Conservation (phyloP, 2,797 vertebrate species). For the Botia kubotai region DNA sequence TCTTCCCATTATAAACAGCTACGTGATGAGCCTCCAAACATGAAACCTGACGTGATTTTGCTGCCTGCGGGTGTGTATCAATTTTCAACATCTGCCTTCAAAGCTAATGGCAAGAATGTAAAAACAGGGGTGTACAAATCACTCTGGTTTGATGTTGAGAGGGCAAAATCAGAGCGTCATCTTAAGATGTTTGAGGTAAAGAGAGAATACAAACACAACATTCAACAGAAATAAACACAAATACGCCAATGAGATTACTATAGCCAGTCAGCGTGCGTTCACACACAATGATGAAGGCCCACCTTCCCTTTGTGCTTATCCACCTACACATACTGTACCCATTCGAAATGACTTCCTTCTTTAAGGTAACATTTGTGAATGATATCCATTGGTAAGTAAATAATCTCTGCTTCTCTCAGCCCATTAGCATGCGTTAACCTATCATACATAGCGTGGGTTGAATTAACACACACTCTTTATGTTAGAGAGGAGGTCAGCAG, state of each 20-base stretch:
- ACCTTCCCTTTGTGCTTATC: background rate
- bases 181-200: background rate
- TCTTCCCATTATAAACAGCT: conserved; percentile 3
- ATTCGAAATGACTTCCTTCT: conserved; percentile 21
- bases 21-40: background rate
- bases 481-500: conserved; percentile 32
- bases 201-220: background rate
- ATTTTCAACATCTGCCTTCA: conserved; percentile 58
- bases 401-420: conserved; percentile 32
- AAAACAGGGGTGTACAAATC: conserved; percentile 39
- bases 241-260: background rate
- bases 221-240: background rate
- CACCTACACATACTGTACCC: background rate
- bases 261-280: background rate
- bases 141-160: conserved; percentile 34
- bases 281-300: background rate
- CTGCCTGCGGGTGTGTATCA: conserved; percentile 76
- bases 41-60: conserved; percentile 57
- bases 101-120: conserved; percentile 45
- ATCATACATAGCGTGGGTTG: conserved; percentile 31
- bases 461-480: conserved; percentile 17
- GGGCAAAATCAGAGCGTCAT: background rate
- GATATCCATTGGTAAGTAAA: conserved; percentile 46
- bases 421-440: conserved; percentile 44
- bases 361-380: conserved; percentile 40